Base-by-base conservation (phyloP, 2,113 vertebrate genomes). In the Theristicus caerulescens region DNA sequence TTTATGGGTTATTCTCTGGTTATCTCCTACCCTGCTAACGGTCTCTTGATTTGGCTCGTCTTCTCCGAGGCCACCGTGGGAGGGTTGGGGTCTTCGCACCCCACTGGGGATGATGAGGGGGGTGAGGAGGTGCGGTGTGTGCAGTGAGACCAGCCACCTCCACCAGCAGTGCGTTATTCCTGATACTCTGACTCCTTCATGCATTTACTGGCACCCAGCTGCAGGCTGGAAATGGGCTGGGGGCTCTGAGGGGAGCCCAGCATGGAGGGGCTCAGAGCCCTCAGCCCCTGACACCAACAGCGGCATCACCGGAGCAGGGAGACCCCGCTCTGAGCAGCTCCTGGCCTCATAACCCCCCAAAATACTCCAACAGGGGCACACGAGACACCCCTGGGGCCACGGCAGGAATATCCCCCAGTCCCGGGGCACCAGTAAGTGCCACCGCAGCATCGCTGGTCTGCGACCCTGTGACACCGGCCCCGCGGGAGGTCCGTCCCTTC, bases 1-100 rank as follows among this genome's bases (percentile, higher is more conserved):
- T 16, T 88, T 38, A 13, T 13, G 66, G 57, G 38, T 26, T 54
- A 32, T 46, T 82, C 57, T 42, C 49, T 27, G 17, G 15, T 52
- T 46, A 5, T 40, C 32, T 54, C 3, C 0, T 3, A 13, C 27
- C 38, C 31, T 1, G 1, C 25, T 27, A 24, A 31, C 1, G 5
- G 21, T 22, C 38, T 71, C 66, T 69, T 32, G n/a, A 36, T 67
- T 42, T 55, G 44, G 19, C 18, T 76, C 1, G 0, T 70, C 51
- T 29, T 62, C 21, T 49, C 47, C 9, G 12, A 90, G n/a, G 59
- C 46, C 26, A 7, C 34, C 1, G 2, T 31, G 27, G 61, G 52
- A 93, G 7, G 20, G 25, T 0, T 47, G 71, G 44, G 52, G 42
- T 62, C 59, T 94, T 61, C 85, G 84, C 13, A 4, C 13, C 31